These are phyloP conservation scores for Auanema freiburgensis DNA, from an alignment of 2,888 invertebrate genomes.

Conservation along the genomic window DNA sequence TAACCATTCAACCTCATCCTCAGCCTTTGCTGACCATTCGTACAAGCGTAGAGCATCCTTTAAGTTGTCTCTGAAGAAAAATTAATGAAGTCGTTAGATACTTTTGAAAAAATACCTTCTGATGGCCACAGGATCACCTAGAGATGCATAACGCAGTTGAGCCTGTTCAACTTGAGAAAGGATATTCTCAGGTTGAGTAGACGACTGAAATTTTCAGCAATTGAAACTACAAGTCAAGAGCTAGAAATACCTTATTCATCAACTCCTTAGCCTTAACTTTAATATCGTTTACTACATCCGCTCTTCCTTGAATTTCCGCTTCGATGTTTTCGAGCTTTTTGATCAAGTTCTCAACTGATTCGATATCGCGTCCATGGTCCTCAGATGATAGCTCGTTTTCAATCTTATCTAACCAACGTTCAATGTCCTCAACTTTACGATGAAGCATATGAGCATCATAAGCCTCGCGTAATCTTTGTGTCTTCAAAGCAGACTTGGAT, in stretches of 20 bases:
- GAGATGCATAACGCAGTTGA: slow-evolving; percentile 71
- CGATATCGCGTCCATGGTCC: slow-evolving; percentile 84
- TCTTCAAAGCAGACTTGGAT: slow-evolving; percentile 76
- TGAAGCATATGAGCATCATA: slow-evolving; percentile 56
- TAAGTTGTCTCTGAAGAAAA: slow-evolving; percentile 80
- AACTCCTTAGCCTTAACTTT: slow-evolving; percentile 66
- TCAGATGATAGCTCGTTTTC: slow-evolving; percentile 78
- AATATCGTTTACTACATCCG: slow-evolving; percentile 49
- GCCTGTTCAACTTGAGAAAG: slow-evolving; percentile 75
- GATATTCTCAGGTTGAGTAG: slow-evolving; percentile 62
- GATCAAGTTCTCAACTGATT: slow-evolving; percentile 79
- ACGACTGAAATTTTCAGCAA: slow-evolving; percentile 26
- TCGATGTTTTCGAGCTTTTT: slow-evolving; percentile 69
- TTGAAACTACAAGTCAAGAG: neutral
- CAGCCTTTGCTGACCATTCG: slow-evolving; percentile 86
- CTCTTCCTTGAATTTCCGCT: slow-evolving; percentile 52
- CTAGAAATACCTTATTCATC: slow-evolving; percentile 15
- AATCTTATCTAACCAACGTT: slow-evolving; percentile 69
- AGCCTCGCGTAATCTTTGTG: slow-evolving; percentile 54
- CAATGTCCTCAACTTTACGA: slow-evolving; percentile 87
- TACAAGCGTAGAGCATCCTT: slow-evolving; percentile 86
- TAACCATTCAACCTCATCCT: slow-evolving; percentile 89
- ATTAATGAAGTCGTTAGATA: no score
- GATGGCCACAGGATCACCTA: slow-evolving; percentile 68
- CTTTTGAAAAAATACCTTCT: slow-evolving; percentile 15